Base-by-base conservation (phyloP, 2,113 vertebrate species). In the Oncorhynchus mykiss region DNA sequence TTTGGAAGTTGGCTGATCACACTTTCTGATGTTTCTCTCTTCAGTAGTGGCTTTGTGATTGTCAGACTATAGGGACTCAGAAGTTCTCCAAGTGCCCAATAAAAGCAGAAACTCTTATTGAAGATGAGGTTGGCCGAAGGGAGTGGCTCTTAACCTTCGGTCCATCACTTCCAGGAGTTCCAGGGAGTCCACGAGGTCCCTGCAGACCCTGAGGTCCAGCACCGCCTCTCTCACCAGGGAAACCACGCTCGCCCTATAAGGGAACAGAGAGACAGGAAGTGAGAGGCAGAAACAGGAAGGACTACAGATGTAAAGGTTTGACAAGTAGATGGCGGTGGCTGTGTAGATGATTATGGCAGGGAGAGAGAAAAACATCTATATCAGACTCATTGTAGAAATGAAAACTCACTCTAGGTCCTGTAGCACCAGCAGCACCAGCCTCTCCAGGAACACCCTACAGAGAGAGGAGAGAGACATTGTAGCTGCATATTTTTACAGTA, bases 191-290 rank as follows among this genome's bases (percentile, higher is more conserved):
- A 1, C 97, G 96, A 45, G 94, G 78, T 11, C 97, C 97, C 84
- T 97, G 96, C 51, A 98, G 94, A 78, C 98, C 98, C 82, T 97
- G 97, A 24, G 96, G 6, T 0, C 98, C 98, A 0, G 94, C 93
- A 75, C 95, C 93, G 71, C 97, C 98, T 5, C 98, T 96, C 89
- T 99, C 97, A 11, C 97, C 97, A 22, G 97, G 97, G 94, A 99
- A 99, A 72, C 97, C 97, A 20, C 97, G 95, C 83, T 99, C 97
- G 1, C 97, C 97, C 97, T 99, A 84, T 76, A 0, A 68, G 27
- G 16, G 65, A 68, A 74, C 71, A 77, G 64, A 66, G 8, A 70
- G 25, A 69, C 62, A 34, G 68, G 27, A 69, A 22, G 8, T 8
- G 51, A 72, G 27, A 29, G n/a, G 39, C 20, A 70, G 45, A 54